A percentile compares a stretch with the other conserved stretches of the same genome.
These are phyloP conservation scores for Pterocles orientalis DNA, from an alignment of 2,113 vertebrate genomes.

Conservation along the genomic window DNA sequence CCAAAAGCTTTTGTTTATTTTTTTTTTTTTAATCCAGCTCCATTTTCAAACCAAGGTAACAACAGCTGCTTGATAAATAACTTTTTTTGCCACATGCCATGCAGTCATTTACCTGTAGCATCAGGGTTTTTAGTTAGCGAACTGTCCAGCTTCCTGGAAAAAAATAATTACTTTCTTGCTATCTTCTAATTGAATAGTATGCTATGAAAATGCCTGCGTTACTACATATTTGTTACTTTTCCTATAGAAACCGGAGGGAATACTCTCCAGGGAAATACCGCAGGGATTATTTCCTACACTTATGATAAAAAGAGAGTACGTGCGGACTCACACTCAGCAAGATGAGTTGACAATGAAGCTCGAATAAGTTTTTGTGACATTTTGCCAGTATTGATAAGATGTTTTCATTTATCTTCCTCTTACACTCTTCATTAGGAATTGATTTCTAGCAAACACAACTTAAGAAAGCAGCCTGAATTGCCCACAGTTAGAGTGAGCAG, in stretches of 20 bases:
- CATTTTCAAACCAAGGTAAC: background rate
- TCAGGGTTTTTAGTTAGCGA: background rate
- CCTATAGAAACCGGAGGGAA: background rate
- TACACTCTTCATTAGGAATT: background rate
- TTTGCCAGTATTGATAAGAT: background rate
- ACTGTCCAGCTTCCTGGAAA: background rate
- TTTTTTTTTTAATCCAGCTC: background rate
- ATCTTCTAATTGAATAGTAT: background rate
- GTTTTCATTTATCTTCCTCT: slow-evolving; percentile 8
- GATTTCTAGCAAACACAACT: background rate
- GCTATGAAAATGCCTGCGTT: background rate
- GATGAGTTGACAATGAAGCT: background rate
- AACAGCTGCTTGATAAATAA: background rate
- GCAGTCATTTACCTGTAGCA: background rate
- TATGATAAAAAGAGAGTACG: rapidly evolving
- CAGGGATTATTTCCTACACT: background rate
- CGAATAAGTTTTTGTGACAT: background rate
- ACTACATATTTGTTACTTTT: background rate
- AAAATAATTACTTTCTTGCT: background rate
- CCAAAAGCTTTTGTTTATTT: background rate
- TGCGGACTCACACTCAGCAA: background rate
- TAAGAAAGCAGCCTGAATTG: background rate
- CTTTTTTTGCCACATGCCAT: background rate
- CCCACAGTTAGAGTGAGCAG: background rate
- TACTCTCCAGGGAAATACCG: background rate